A percentile compares a stretch with the other conserved stretches of the same genome.
Evolutionary conservation across 1,140 invertebrate species (phyloP).

Genomic region (Psilanteris sp.): DNA sequence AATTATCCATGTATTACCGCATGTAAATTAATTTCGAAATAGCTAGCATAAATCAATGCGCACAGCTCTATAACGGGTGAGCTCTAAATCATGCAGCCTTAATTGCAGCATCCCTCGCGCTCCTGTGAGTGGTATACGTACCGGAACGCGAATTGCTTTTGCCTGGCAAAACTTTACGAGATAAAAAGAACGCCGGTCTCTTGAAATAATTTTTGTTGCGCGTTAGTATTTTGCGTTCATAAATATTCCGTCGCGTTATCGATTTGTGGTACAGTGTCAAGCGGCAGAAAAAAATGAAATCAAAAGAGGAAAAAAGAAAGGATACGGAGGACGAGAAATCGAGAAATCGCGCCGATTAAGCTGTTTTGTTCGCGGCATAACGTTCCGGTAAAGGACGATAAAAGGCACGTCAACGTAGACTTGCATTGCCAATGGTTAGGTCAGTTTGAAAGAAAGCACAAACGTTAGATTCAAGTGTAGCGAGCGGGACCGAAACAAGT

Average conservation of each 20-base stretch:
- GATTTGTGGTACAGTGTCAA: slow-evolving; percentile 21
- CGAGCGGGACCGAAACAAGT: slow-evolving; percentile 69
- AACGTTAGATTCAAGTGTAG: slow-evolving; percentile 62
- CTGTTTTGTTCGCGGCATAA: too few relatives aligned
- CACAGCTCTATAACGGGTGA: slow-evolving; percentile 69
- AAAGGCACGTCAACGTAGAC: slow-evolving; percentile 65
- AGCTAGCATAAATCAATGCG: slow-evolving; percentile 69
- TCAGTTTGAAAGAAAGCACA: slow-evolving; percentile 72
- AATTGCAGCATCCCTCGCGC: slow-evolving; percentile 71
- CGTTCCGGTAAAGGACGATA: too few relatives aligned
- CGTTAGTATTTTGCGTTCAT: slow-evolving; percentile 17
- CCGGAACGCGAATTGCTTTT: slow-evolving; percentile 60
- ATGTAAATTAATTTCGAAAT: slow-evolving; percentile 73
- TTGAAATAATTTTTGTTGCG: slow-evolving; percentile 35
- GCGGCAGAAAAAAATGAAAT: too few relatives aligned
- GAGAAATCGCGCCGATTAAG: slow-evolving; percentile 47
- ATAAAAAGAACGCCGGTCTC: slow-evolving; percentile 36
- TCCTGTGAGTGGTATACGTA: slow-evolving; percentile 66
- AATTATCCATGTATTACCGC: slow-evolving; percentile 71
- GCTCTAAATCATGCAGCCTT: slow-evolving; percentile 71
- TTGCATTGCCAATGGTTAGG: slow-evolving; percentile 63
- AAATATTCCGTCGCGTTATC: slow-evolving; percentile 47
- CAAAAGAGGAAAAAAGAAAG: too few relatives aligned
- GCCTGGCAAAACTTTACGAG: slow-evolving; percentile 43
- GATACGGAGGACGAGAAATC: too few relatives aligned